Conservation (phyloP, 2,797 vertebrate genomes). For the Rhynchonycteris naso region DNA sequence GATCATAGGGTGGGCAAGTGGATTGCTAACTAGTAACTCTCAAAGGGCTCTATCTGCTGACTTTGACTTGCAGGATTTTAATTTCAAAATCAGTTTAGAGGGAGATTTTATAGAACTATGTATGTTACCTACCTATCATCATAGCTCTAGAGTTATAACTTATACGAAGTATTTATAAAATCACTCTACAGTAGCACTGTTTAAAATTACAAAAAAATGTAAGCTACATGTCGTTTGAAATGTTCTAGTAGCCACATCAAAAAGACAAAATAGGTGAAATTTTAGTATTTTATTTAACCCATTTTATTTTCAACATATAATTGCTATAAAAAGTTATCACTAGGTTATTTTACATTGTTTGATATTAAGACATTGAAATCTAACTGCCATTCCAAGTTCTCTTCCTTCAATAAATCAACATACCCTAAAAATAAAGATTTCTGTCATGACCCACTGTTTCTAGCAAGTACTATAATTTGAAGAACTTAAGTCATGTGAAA, state of each 20-base stretch:
- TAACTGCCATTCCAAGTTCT: background rate
- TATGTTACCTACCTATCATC: background rate
- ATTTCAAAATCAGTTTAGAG: background rate
- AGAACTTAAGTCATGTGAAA: background rate
- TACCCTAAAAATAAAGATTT: background rate
- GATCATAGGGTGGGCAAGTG: fast-evolving
- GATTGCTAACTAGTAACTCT: background rate
- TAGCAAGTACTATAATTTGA: background rate
- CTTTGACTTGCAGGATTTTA: background rate
- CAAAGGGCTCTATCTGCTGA: background rate
- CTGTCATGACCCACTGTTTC: background rate
- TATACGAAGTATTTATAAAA: background rate
- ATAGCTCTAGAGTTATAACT: background rate
- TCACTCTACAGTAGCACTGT: background rate
- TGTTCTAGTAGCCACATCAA: background rate
- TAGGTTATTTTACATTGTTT: background rate
- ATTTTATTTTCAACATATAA: constrained; percentile 1
- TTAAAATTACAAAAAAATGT: background rate
- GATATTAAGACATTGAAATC: background rate
- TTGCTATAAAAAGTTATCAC: background rate
- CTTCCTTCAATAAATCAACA: constrained; percentile 8
- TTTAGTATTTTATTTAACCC: background rate
- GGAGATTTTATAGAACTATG: background rate
- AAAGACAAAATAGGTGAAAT: background rate
- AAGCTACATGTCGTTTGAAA: background rate